Evolutionary conservation across 1,140 invertebrate genomes (phyloP).

Genomic region (Drosophila littoralis): DNA sequence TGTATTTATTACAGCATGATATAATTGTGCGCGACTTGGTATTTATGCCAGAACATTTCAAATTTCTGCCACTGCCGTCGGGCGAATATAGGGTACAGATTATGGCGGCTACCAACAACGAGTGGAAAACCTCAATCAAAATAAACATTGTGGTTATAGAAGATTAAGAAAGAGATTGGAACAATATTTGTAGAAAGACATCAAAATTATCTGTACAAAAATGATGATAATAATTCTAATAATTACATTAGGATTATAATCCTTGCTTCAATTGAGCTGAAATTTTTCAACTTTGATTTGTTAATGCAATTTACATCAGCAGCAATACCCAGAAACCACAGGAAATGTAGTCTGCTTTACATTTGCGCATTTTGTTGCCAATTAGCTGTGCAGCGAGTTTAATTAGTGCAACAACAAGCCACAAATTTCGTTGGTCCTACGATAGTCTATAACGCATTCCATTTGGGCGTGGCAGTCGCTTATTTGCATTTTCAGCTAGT

Average conservation of each 20-base stretch:
- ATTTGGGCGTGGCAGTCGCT: neutral
- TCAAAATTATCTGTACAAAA: too few species aligned
- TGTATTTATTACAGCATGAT: neutral
- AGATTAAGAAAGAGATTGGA: neutral
- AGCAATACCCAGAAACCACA: neutral
- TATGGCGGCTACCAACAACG: neutral
- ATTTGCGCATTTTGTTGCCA: neutral
- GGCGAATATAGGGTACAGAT: slow-evolving; percentile 32
- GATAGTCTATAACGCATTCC: neutral
- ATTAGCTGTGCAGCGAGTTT: neutral
- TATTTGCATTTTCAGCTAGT: neutral
- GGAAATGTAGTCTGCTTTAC: neutral
- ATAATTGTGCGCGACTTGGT: slow-evolving; percentile 15
- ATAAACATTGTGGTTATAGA: neutral
- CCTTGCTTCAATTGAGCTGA: too few species aligned
- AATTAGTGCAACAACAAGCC: neutral
- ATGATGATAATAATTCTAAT: too few species aligned
- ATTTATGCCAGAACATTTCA: slow-evolving; percentile 7
- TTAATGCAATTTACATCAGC: too few species aligned
- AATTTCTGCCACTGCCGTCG: slow-evolving; percentile 8
- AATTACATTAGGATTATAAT: too few species aligned
- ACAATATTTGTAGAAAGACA: too few species aligned
- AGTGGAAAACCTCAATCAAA: neutral
- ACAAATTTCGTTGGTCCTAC: neutral
- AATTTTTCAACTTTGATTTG: neutral